These are phyloP conservation scores for Torymus texanus DNA, from an alignment of 2,888 invertebrate species.

Conservation along the genomic window DNA sequence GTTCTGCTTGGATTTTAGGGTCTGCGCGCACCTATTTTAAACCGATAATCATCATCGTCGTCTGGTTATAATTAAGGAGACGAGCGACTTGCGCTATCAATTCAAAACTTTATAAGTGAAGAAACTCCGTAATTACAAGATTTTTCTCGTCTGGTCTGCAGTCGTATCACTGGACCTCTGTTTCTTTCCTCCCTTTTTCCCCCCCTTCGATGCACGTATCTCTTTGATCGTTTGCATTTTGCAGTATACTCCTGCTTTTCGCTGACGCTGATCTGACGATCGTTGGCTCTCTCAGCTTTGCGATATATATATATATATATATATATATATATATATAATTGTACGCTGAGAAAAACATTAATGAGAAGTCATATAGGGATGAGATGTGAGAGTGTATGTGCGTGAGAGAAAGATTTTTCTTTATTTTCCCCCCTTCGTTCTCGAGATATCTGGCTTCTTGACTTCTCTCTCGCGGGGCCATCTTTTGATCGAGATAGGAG, in stretches of 20 bases:
- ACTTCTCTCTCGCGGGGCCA: not conserved
- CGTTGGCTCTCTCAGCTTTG: not conserved
- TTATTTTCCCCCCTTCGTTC: constrained; percentile 29
- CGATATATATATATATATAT: constrained; percentile 1
- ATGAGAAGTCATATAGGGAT: constrained; percentile 15
- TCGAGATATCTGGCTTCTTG: constrained; percentile 3
- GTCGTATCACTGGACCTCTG: too few relatives aligned
- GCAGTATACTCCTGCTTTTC: constrained; percentile 8
- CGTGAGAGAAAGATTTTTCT: constrained; percentile 26
- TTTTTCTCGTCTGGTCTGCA: constrained; percentile 15
- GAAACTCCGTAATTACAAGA: constrained; percentile 28
- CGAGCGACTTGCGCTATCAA: constrained; percentile 61
- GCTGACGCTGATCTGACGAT: not conserved
- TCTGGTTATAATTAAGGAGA: constrained; percentile 57
- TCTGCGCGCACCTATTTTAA: constrained; percentile 46
- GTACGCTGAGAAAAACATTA: constrained; percentile 38
- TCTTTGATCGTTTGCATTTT: constrained; percentile 31
- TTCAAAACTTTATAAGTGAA: constrained; percentile 57
- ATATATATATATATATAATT: constrained; percentile 19
- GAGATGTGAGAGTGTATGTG: too few relatives aligned
- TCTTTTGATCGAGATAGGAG: constrained; percentile 42
- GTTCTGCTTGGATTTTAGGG: constrained; percentile 39
- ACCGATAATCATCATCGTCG: constrained; percentile 51
- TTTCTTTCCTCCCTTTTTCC: too few relatives aligned
- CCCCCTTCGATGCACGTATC: too few relatives aligned